Conservation (phyloP, 2,888 invertebrate species). For the Zele albiditarsus region DNA sequence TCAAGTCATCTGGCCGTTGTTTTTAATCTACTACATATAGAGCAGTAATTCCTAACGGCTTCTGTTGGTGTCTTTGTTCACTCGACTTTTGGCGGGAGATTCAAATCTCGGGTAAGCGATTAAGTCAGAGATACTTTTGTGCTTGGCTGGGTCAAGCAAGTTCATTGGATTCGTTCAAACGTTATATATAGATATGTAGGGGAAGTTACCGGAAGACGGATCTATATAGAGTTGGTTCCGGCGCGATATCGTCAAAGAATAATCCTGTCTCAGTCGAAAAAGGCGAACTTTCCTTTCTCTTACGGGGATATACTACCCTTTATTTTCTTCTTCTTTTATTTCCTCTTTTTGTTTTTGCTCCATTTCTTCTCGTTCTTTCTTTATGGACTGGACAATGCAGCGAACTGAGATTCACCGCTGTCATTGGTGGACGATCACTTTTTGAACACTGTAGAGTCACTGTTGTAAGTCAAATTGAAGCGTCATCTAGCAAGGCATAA, state of each 20-base stretch:
- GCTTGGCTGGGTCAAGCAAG: constrained; percentile 32
- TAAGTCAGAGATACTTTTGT: constrained; percentile 55
- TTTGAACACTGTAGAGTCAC: not conserved
- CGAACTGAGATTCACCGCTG: not conserved
- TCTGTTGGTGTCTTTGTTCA: constrained; percentile 20
- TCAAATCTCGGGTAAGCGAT: constrained; percentile 55
- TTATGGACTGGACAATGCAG: not conserved
- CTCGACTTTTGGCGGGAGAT: constrained; percentile 44
- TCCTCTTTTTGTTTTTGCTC: not conserved
- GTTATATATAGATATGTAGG: constrained; percentile 13
- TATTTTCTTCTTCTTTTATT: not conserved
- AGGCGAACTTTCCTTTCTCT: not conserved
- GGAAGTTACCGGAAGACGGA: not conserved
- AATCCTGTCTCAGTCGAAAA: constrained; percentile 13
- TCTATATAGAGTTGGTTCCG: not conserved
- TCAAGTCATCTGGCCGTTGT: not conserved
- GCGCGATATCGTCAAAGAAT: constrained; percentile 25
- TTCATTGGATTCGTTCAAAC: constrained; percentile 30
- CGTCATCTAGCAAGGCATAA: not conserved
- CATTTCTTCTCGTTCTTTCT: not conserved
- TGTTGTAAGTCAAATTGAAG: not conserved
- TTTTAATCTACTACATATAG: not conserved
- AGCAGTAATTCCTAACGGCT: constrained; percentile 35
- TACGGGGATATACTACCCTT: not conserved
- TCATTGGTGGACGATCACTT: not conserved